Evolutionary conservation across 1,140 invertebrate genomes (phyloP), one percentile per base, ranked within the genome.

Genomic region (Teleopsis dalmanni): DNA sequence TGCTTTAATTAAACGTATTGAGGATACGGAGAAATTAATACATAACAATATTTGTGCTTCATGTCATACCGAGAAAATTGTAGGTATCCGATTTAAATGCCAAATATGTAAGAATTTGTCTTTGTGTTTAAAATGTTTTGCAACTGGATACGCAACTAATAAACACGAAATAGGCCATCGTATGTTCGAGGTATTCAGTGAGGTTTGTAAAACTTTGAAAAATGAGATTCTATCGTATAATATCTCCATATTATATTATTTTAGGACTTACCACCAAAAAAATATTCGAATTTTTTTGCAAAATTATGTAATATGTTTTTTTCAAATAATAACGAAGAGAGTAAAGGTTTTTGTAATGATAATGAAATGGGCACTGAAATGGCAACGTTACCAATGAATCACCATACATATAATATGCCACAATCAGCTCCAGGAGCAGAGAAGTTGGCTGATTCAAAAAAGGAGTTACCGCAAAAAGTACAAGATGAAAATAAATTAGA

Each of bases 41-140:
- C 67, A 70, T 25, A 55, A 57, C 29, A 70, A 65, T 45, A 26
- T 36, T 3, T 70, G 67, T 42, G 56, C 59, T 0, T 52, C 60
- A 26, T 70, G 67, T 11, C 51, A 55, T 40, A 47, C 44, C 22
- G 56, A 62, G 33, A 57, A 57, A 33, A 67, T 70, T 10, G 58
- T 60, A 40, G 67, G 67, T 18, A 67, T 70, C 2, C 59, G 67
- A 0, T 70, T 70, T 13, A 61, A 65, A 49, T 70, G 67, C 31
- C 60, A 64, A 41, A 50, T 57, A n/a, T 70, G 67, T 26, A 50
- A 63, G 1, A 54, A 66, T 48, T 18, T 70, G 3, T 70, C 66
- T 0, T 44, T 70, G 13, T 70, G 67, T 27, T 29, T 70, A 21
- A 53, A 58, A 38, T 70, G 67, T 51, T 70, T 70, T 41, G 58